Percentiles rank a stretch among this genome's conserved stretches.
These are phyloP conservation scores for Diceros bicornis DNA, from an alignment of 2,797 vertebrate genomes.

Conservation along the genomic window DNA sequence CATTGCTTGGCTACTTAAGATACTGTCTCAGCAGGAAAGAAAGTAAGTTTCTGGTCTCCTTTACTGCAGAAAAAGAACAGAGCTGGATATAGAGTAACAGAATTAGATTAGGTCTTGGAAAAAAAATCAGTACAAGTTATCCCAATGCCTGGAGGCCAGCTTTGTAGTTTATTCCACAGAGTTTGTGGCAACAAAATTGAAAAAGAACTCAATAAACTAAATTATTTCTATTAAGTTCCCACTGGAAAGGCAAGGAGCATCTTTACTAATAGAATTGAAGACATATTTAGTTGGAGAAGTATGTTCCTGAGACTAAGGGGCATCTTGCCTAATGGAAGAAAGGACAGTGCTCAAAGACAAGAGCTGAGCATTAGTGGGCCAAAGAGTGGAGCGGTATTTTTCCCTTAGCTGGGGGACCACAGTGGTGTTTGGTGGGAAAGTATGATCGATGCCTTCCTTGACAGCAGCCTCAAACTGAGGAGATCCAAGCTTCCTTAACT, in stretches of 20 bases:
- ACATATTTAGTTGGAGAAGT: not conserved
- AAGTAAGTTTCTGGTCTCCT: not conserved
- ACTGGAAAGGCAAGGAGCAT: not conserved
- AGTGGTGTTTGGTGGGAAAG: not conserved
- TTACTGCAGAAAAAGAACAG: slow-evolving; percentile 12
- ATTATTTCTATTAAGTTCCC: slow-evolving; percentile 41
- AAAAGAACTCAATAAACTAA: slow-evolving; percentile 52
- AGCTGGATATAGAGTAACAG: not conserved
- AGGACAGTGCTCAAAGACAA: not conserved
- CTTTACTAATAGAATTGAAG: slow-evolving; percentile 51
- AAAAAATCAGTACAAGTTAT: slow-evolving; percentile 57
- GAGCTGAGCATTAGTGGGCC: too few species aligned
- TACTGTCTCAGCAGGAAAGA: not conserved
- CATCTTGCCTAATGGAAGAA: not conserved
- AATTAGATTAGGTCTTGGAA: slow-evolving; percentile 56
- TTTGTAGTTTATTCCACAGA: slow-evolving; percentile 56
- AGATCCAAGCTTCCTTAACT: not conserved
- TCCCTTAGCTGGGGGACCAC: not conserved
- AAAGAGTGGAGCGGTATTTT: not conserved
- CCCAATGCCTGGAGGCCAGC: not conserved
- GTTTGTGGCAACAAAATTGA: slow-evolving; percentile 62
- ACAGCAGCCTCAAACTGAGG: not conserved
- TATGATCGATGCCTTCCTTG: not conserved
- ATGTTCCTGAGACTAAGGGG: not conserved
- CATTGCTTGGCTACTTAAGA: not conserved